These are phyloP conservation scores for Copidosoma aretas DNA, from an alignment of 2,888 invertebrate species.

Conservation along the genomic window DNA sequence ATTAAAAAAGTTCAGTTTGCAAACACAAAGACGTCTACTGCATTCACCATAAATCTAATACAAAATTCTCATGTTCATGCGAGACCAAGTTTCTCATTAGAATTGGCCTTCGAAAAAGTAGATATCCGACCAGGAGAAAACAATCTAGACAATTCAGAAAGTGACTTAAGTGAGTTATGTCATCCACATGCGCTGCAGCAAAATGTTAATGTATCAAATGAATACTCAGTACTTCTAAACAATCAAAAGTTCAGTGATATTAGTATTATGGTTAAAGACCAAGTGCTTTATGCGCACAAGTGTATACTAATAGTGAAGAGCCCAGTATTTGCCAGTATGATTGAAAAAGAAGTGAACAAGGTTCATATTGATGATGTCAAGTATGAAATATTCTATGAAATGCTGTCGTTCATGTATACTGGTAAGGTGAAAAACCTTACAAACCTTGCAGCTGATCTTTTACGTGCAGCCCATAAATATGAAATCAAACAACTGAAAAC, in stretches of 20 bases:
- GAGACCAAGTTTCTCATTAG: too few species aligned
- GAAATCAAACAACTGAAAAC: neutral
- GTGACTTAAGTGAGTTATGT: too few species aligned
- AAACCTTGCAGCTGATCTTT: neutral
- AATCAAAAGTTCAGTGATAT: neutral
- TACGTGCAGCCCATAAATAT: neutral
- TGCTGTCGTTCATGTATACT: neutral
- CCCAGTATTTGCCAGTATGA: neutral
- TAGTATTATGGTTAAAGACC: neutral
- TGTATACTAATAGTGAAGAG: neutral
- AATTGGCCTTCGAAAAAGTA: too few species aligned
- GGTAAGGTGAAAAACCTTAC: neutral
- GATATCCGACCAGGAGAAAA: too few species aligned
- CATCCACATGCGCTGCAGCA: too few species aligned
- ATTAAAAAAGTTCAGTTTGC: too few species aligned
- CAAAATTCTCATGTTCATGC: too few species aligned
- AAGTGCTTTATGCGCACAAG: neutral
- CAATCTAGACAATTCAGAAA: too few species aligned
- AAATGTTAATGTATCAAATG: too few species aligned
- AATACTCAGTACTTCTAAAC: too few species aligned
- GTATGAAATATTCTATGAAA: neutral
- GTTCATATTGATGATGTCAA: conserved; percentile 2
- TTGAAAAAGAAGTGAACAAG: neutral
- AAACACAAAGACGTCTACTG: too few species aligned
- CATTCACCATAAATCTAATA: too few species aligned